Evolutionary conservation across 2,797 vertebrate species (phyloP).

Genomic region (Orientallactaga sibirica): DNA sequence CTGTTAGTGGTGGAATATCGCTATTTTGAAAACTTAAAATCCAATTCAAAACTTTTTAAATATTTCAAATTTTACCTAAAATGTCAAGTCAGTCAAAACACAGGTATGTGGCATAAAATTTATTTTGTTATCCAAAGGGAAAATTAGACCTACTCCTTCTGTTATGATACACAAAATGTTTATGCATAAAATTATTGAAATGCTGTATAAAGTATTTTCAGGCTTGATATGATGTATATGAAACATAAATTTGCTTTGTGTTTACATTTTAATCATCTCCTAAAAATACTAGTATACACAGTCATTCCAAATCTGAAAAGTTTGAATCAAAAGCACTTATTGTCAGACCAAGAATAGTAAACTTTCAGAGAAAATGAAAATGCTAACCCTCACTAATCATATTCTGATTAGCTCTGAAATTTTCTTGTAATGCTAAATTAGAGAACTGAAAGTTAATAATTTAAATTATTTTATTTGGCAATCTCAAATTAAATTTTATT

Average conservation of each 20-base stretch:
- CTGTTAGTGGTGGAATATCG: neutral
- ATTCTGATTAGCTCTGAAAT: neutral
- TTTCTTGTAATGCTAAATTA: neutral
- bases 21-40: neutral
- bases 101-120: neutral
- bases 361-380: neutral
- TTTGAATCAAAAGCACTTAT: neutral
- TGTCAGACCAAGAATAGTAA: neutral
- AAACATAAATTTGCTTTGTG: neutral
- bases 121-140: neutral
- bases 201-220: neutral
- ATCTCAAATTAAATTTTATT: slow-evolving; percentile 5
- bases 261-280: neutral
- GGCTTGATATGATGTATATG: neutral
- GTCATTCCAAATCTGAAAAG: neutral
- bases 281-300: neutral
- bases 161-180: neutral
- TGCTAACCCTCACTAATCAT: neutral
- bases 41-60: neutral
- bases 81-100: neutral
- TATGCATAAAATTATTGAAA: neutral
- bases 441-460: neutral
- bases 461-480: neutral
- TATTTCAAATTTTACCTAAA: neutral
- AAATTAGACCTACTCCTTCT: neutral